Evolutionary conservation across 64 coral and sea anemone genomes (phyloP).

Genomic region (Dendrophyllia cribrosa): DNA sequence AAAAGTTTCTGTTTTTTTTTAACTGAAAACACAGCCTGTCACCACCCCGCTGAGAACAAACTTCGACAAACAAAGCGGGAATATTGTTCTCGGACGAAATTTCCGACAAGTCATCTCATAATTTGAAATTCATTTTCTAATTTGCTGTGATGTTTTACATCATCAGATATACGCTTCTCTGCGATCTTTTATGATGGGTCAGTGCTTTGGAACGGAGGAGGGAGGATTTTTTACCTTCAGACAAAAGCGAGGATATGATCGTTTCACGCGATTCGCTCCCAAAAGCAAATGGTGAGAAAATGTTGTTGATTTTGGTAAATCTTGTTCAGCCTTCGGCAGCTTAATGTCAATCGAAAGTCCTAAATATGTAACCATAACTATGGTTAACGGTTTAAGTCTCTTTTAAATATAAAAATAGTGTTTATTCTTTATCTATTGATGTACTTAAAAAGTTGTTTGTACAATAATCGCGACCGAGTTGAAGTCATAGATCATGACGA

Average conservation of each 20-base stretch:
- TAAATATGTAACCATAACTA: no score
- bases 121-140: neutral
- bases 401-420: neutral
- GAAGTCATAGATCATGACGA: neutral
- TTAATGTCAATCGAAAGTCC: no score
- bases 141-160: slow-evolving; percentile 1
- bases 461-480: neutral
- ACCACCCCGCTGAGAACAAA: neutral
- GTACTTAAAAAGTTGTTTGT: no score
- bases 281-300: slow-evolving; percentile 80
- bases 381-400: neutral
- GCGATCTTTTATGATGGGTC: slow-evolving; percentile 80
- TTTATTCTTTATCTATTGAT: no score
- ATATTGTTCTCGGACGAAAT: neutral
- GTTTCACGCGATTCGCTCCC: slow-evolving; percentile 94
- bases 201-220: slow-evolving; percentile 98
- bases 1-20: no score
- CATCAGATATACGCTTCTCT: neutral
- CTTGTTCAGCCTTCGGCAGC: neutral
- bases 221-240: slow-evolving; percentile 85
- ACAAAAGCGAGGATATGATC: slow-evolving; percentile 94
- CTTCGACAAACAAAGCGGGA: neutral
- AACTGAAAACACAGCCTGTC: neutral
- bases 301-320: neutral
- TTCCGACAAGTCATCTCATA: neutral